Evolutionary conservation across 2,888 invertebrate species (phyloP).

Genomic region (Baronia brevicornis): DNA sequence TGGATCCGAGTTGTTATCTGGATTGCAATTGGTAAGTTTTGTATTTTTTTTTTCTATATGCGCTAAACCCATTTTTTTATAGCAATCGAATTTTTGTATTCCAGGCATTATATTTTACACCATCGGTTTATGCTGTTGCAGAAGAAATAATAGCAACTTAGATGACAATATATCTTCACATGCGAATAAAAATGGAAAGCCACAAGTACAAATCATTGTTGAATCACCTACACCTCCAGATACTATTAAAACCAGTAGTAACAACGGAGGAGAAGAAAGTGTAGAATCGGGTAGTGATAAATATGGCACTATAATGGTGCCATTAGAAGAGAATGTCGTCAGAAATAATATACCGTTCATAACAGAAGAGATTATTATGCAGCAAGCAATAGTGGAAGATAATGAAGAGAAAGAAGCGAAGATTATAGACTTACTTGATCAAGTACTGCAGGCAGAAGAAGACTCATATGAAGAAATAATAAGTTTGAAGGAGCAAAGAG

Average conservation of each 20-base stretch:
- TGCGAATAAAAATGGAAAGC: constrained; percentile 44
- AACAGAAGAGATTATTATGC: constrained; percentile 41
- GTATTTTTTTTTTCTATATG: not conserved
- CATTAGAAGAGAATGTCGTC: constrained; percentile 27
- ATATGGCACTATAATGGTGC: constrained; percentile 25
- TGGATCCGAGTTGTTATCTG: constrained; percentile 91
- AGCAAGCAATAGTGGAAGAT: constrained; percentile 49
- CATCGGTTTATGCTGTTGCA: constrained; percentile 46
- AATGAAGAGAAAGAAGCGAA: constrained; percentile 66
- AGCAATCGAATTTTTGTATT: constrained; percentile 4
- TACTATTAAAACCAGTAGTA: constrained; percentile 40
- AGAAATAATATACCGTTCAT: constrained; percentile 30
- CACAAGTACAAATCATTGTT: constrained; percentile 55
- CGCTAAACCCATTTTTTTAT: not conserved
- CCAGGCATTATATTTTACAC: constrained; percentile 61
- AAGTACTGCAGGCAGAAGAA: constrained; percentile 68
- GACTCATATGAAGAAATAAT: constrained; percentile 53
- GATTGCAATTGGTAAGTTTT: constrained; percentile 82
- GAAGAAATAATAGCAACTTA: constrained; percentile 29
- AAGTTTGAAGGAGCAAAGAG: constrained; percentile 42
- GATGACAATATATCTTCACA: constrained; percentile 32
- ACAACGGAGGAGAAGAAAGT: constrained; percentile 29
- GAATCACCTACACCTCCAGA: constrained; percentile 59
- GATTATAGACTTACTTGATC: constrained; percentile 63
- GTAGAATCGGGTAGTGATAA: constrained; percentile 16